A percentile compares a stretch with the other conserved stretches of the same genome.
These are phyloP conservation scores for Digitonthophagus gazella DNA, from an alignment of 2,888 invertebrate species.

Conservation along the genomic window DNA sequence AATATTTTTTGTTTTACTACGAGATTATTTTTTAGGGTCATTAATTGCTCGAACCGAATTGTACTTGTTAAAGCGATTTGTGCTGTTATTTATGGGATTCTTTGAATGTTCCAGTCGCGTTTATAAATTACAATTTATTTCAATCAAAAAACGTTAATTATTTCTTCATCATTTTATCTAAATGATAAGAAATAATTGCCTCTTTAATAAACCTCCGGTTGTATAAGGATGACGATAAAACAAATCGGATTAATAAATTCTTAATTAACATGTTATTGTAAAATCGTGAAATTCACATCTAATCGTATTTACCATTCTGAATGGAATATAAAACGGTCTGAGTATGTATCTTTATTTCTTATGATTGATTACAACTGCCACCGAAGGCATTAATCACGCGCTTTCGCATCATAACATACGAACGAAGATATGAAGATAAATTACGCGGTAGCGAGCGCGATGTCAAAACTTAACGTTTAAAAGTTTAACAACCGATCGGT, in stretches of 20 bases:
- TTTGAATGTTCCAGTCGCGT: background rate
- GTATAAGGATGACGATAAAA: background rate
- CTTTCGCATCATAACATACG: background rate
- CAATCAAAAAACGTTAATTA: background rate
- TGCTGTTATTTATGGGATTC: background rate
- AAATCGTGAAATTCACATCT: no score
- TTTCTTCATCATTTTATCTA: background rate
- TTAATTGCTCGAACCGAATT: background rate
- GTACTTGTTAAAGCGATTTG: background rate
- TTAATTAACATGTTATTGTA: background rate
- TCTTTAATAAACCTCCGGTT: background rate
- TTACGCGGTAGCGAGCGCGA: background rate
- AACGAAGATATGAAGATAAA: background rate
- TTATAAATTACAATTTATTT: no score
- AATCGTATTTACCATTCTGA: background rate
- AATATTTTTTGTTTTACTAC: background rate
- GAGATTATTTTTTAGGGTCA: background rate
- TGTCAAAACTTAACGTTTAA: background rate
- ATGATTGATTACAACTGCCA: background rate
- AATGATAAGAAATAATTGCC: background rate
- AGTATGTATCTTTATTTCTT: background rate
- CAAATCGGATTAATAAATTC: background rate
- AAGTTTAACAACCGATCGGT: background rate
- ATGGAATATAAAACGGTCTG: background rate
- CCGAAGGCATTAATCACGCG: background rate